Base-by-base conservation (phyloP, 2,113 vertebrate genomes). In the Barnardius zonarius region DNA sequence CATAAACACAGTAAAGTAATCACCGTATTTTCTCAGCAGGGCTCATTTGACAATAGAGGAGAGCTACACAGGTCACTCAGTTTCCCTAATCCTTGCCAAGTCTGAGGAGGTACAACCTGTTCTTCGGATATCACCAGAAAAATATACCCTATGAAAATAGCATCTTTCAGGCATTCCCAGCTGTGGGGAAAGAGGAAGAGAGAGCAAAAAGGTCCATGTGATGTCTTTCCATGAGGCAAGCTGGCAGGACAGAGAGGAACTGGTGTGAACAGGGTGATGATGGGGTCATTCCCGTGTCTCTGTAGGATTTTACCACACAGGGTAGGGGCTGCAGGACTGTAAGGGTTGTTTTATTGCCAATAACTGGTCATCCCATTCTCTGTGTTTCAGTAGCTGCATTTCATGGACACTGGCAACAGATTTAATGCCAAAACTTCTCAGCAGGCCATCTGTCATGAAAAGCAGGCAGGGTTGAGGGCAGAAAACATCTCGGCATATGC, bases 51-150 rank as follows among this genome's bases (percentile, higher is more conserved):
- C 74, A 49, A 48, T 35, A 37, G 51, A 39, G 33, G 41, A 62
- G 35, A 87, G 19, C 33, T 24, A 43, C 68, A 57, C 2, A 1
- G 17, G 12, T 77, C 27, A 13, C 20, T 11, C 3, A 0, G 7
- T 48, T 88, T 68, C 63, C 64, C 41, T 18, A 37, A n/a, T 24
- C n/a, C 48, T 82, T 43, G 19, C 28, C 23, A 57, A 28, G n/a
- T 17, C 64, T 35, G 17, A 72, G 48, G 57, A 44, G 16, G 12
- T 27, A 46, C 1, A 0, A 52, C 37, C 48, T 20, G 16, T 37
- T 44, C 67, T 87, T 64, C 17, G 33, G 22, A 59, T 23, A 13
- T 35, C 33, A 59, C 33, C 57, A 35, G 57, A 35, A 59, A 35
- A 59, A 59, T 59, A 13, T 14, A 35, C 33, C 4, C 13, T 48